Base-by-base conservation (phyloP, 2,113 vertebrate genomes). In the Xenopus tropicalis region DNA sequence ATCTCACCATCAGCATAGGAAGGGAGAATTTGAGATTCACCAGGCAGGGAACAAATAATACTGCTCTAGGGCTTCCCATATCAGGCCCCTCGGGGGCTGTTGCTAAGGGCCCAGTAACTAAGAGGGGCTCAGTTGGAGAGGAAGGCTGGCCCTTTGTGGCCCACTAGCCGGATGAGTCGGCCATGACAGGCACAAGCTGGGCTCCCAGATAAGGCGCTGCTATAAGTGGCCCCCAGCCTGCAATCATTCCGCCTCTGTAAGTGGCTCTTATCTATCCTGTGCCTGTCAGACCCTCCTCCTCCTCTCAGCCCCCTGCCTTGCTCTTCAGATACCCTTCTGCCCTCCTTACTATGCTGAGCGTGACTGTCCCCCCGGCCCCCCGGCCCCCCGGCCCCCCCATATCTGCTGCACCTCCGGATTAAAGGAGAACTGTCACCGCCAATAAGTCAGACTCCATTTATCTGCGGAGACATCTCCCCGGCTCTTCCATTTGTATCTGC, bases 161-260 rank as follows among this genome's bases (percentile, higher is more conserved):
- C 16, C 14, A 23, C 59, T 22, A 44, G 58, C 46, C 61, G 23
- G 20, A 57, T 23, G 61, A 65, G 17, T 65, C 46, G 46, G 59
- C 65, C 63, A 51, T 13, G 20, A 61, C 51, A 65, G 71, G 48
- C 54, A 24, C 61, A 57, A 43, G 71, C 48, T 72, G 52, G 42
- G 61, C 29, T 11, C 20, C 29, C 61, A 65, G 71, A 65, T 72
- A 72, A 63, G 59, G 62, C 29, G 71, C 48, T 61, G 29, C 10
- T 37, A 72, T 66, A 65, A 72, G 71, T 54, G 71, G 71, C 71
- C 25, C 61, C 21, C 71, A 57, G 71, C 71, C 48, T 72, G 71
- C 71, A 72, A 72, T 72, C 71, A 72, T 57, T 57, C 43, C 22
- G 48, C 57, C 71, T 72, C 65, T 72, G 65, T 66, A 65, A 72